phyloP scores from a whole-genome alignment of 2,888 invertebrate species.

The Amorpha juglandis region DNA sequence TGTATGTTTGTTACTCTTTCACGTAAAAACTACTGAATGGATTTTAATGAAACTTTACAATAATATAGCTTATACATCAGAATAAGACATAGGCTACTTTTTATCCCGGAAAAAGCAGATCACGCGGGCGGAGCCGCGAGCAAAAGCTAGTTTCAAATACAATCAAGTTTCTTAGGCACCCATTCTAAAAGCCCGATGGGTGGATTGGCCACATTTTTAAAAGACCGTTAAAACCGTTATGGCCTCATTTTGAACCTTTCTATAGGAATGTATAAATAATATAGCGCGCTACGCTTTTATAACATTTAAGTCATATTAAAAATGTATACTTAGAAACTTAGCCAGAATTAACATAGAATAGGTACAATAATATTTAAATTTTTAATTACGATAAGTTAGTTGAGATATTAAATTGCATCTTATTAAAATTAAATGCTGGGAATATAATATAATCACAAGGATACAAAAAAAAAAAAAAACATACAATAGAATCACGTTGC shows the following conservation, averaged over 20 bases:
- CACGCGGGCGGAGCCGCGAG: too few species aligned
- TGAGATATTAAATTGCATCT: background rate
- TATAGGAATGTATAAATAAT: background rate
- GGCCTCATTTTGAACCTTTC: conserved; percentile 28
- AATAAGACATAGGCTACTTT: too few species aligned
- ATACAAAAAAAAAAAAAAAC: background rate
- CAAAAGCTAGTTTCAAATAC: background rate
- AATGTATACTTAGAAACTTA: background rate
- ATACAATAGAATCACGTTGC: background rate
- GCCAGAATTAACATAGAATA: too few species aligned
- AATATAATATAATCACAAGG: background rate
- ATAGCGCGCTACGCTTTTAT: too few species aligned
- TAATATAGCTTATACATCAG: too few species aligned
- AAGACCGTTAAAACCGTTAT: conserved; percentile 36
- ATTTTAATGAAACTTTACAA: too few species aligned
- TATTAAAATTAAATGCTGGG: background rate
- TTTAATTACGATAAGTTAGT: background rate
- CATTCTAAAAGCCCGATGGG: background rate
- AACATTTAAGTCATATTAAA: background rate
- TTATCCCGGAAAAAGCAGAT: too few species aligned
- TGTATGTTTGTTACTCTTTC: too few species aligned
- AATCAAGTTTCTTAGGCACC: background rate
- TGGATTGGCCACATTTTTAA: conserved; percentile 29
- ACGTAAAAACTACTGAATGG: too few species aligned
- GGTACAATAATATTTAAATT: too few species aligned